phyloP scores from a whole-genome alignment of 2,797 vertebrate species.

The Sebastes matsubarae region DNA sequence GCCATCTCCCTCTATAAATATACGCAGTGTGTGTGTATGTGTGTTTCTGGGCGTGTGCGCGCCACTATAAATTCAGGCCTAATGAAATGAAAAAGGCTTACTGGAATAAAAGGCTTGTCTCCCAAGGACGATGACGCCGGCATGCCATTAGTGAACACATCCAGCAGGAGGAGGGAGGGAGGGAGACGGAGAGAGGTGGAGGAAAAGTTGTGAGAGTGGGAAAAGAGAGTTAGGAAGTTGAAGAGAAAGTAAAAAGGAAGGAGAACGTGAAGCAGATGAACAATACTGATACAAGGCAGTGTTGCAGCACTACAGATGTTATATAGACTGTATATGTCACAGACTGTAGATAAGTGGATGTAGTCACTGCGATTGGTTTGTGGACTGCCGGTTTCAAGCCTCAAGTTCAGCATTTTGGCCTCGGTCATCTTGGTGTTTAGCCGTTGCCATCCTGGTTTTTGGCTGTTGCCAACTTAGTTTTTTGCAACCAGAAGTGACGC shows the following conservation, averaged over 20 bases:
- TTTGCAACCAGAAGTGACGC: too few species aligned
- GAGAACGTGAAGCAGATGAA: not conserved
- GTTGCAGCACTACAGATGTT: not conserved
- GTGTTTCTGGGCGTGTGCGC: not conserved
- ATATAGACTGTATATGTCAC: too few species aligned
- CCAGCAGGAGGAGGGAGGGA: constrained; percentile 12
- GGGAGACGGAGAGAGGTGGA: not conserved
- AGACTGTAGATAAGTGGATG: too few species aligned
- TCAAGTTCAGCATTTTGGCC: too few species aligned
- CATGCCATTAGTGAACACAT: constrained; percentile 67
- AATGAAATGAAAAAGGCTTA: constrained; percentile 81
- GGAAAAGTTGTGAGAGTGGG: not conserved
- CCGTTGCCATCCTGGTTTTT: too few species aligned
- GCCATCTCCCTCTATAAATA: constrained; percentile 59
- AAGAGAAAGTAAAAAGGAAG: not conserved
- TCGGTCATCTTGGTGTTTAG: accelerated
- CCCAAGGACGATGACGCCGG: constrained; percentile 74
- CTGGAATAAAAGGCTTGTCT: constrained; percentile 78
- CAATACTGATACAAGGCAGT: not conserved
- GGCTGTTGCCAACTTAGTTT: too few species aligned
- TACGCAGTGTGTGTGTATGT: not conserved
- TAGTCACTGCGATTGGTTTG: too few species aligned
- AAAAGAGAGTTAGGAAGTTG: not conserved
- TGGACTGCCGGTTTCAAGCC: too few species aligned
- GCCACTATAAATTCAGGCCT: constrained; percentile 70